These are phyloP conservation scores for Aurelia sp. DNA, from an alignment of 30 jellyfish, hydroid and myxozoan species.

Conservation along the genomic window DNA sequence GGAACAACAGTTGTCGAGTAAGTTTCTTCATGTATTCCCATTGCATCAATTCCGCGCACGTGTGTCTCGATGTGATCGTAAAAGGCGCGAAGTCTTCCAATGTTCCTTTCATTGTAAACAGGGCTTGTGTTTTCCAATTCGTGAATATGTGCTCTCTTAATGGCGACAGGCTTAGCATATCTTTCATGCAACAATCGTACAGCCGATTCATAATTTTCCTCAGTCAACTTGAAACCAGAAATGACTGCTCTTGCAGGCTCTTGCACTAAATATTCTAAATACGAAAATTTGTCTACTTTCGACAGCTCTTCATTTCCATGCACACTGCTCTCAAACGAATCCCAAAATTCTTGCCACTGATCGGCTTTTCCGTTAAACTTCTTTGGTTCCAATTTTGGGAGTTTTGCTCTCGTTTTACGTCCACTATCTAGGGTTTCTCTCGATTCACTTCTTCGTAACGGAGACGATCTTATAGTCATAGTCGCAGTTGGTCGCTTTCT, in stretches of 20 bases:
- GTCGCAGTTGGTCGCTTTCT: background rate
- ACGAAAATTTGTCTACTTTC: background rate
- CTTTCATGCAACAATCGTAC: background rate
- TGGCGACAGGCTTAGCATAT: conserved; percentile 12
- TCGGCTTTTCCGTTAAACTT: conserved; percentile 6
- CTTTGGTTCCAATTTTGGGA: conserved; percentile 20
- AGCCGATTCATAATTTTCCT: conserved; percentile 5
- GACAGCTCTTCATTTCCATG: conserved; percentile 2
- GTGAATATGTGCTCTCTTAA: conserved; percentile 16
- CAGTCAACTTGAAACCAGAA: conserved; percentile 11
- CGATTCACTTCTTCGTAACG: background rate
- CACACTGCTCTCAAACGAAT: conserved; percentile 2
- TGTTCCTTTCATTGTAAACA: background rate
- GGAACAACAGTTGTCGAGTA: too few relatives aligned
- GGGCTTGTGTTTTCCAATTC: background rate
- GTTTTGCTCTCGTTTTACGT: background rate
- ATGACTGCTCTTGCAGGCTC: conserved; percentile 20
- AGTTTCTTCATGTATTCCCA: too few relatives aligned
- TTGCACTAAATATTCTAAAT: background rate
- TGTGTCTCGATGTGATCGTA: background rate
- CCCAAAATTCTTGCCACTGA: conserved; percentile 21
- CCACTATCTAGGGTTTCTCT: background rate
- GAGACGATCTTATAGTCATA: background rate
- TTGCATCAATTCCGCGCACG: background rate
- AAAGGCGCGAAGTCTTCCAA: background rate